Conservation (phyloP, 2,113 vertebrate genomes). For the Megaceryle torquata region DNA sequence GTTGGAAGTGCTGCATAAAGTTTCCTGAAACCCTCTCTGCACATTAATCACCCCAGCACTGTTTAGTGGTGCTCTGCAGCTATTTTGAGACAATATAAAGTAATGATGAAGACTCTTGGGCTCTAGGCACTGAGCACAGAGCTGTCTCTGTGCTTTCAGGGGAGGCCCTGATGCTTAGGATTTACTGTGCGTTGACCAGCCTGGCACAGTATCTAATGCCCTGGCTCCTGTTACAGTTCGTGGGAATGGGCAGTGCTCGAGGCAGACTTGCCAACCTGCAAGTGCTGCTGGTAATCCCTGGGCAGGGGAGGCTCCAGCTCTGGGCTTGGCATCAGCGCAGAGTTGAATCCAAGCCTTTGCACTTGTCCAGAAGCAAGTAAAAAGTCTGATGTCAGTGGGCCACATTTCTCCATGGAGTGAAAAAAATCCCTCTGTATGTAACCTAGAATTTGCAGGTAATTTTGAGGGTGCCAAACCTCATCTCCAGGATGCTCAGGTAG, state of each 20-base stretch:
- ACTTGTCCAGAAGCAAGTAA: not conserved
- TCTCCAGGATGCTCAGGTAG: not conserved
- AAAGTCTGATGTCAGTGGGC: not conserved
- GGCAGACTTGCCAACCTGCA: not conserved
- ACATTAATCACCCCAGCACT: not conserved
- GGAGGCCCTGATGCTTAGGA: not conserved
- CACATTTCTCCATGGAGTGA: not conserved
- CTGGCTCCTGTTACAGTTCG: not conserved
- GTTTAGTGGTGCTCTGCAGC: not conserved
- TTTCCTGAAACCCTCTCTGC: not conserved
- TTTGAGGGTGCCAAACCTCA: not conserved
- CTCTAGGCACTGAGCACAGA: not conserved
- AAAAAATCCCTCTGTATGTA: not conserved
- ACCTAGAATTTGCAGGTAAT: not conserved
- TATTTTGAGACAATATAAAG: not conserved
- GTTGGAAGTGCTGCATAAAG: not conserved
- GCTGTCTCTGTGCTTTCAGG: not conserved
- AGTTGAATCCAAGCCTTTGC: not conserved
- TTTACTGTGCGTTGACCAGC: not conserved
- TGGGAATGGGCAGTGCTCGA: rapidly evolving
- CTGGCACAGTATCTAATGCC: not conserved
- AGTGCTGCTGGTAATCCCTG: not conserved
- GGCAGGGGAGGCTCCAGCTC: not conserved
- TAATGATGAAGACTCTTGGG: not conserved
- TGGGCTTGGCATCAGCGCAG: not conserved